A percentile compares a stretch with the other conserved stretches of the same genome.
These are phyloP conservation scores for Ursus arctos DNA, from an alignment of 2,113 vertebrate genomes.

Conservation along the genomic window DNA sequence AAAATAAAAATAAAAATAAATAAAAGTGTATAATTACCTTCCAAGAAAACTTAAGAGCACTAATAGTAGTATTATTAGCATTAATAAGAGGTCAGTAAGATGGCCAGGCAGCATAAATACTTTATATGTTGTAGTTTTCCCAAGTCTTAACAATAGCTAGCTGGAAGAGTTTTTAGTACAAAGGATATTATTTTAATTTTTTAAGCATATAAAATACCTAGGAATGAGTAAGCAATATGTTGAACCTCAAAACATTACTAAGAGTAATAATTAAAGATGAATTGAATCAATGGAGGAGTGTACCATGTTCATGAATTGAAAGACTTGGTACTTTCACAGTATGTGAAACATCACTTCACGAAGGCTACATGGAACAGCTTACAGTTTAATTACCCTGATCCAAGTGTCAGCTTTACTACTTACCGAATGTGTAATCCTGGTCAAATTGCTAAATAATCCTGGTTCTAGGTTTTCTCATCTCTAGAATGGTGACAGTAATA, in stretches of 20 bases:
- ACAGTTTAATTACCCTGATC: background rate
- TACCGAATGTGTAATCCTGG: background rate
- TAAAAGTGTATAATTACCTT: background rate
- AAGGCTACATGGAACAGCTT: background rate
- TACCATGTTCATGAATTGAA: background rate
- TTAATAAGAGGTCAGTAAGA: background rate
- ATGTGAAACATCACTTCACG: background rate
- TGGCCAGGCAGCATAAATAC: background rate
- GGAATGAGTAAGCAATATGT: conserved; percentile 4
- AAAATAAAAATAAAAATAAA: no score
- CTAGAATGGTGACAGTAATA: background rate
- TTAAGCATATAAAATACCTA: background rate
- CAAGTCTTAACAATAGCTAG: background rate
- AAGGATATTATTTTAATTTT: conserved; percentile 1
- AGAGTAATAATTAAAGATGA: background rate
- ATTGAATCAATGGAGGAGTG: background rate
- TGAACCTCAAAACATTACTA: background rate
- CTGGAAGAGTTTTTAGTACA: conserved; percentile 1
- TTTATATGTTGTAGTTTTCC: background rate
- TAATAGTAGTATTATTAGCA: background rate
- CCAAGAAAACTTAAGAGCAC: background rate
- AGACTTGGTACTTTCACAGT: background rate
- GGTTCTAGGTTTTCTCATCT: background rate
- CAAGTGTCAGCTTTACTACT: background rate
- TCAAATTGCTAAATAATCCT: background rate